Evolutionary conservation across 2,797 vertebrate genomes (phyloP), one percentile per base, ranked within the genome.

Genomic region (Parauchenoglanis punctatus): DNA sequence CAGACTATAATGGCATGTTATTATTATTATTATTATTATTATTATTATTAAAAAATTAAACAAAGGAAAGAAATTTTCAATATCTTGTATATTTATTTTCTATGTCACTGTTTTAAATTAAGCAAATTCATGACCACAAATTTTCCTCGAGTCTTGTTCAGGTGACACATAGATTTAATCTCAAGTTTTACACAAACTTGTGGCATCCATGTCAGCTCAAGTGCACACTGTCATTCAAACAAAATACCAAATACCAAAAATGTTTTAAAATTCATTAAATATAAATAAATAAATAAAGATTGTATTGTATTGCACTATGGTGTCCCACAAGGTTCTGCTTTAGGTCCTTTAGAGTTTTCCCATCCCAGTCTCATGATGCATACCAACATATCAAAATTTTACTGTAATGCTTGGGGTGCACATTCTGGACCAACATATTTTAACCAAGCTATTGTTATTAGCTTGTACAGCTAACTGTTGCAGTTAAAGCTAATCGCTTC

Each of bases 21-120:
- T 61, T 44, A 35, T 61, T 44, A 58, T 40, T 65, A 46, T 81
- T 81, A 81, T 81, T 40, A 81, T 59, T 40, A 61, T 59, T 44
- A 12, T 61, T 58, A 25, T 81, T 58, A 58, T 80, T 35, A n/a
- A 40, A 46, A 18, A 40, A 44, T 44, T 73, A 23, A 35, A 67
- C 11, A 68, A 68, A 35, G 1, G 3, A 70, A 7, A 7, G 7
- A 23, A 72, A 40, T 23, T 18, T 20, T 44, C 7, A 10, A 44
- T 46, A 23, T 73, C 20, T 18, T 23, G 5, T 4, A 46, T 46
- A 46, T 25, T 40, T 40, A 18, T 70, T 40, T 70, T 46, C 18
- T 23, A 72, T 7, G 15, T 68, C 13, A 18, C 7, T 7, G 5
- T 11, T 65, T 28, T 23, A 67, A 31, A 2, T 67, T 13, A 12